These are phyloP conservation scores for Mirounga angustirostris DNA, from an alignment of 2,113 vertebrate genomes.

Conservation along the genomic window DNA sequence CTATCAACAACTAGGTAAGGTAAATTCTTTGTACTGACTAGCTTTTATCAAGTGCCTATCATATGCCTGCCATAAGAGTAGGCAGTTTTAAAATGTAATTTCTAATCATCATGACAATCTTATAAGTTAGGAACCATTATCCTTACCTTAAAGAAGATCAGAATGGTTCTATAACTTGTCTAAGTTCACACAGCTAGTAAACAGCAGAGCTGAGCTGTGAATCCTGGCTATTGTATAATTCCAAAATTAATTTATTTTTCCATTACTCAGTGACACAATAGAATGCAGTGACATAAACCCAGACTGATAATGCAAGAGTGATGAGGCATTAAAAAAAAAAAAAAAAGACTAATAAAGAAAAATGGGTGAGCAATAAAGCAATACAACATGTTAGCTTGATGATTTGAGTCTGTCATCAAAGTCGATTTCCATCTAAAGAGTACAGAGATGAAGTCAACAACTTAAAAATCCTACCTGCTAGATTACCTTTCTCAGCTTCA, in stretches of 20 bases:
- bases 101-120: not conserved
- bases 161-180: not conserved
- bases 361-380: not conserved
- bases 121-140: not conserved
- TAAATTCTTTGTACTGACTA: not conserved
- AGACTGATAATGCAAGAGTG: not conserved
- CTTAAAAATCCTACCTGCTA: not conserved
- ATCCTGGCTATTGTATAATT: not conserved
- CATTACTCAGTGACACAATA: not conserved
- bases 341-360: not conserved
- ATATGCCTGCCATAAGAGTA: not conserved
- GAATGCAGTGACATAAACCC: not conserved
- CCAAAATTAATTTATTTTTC: conserved; percentile 12
- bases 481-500: conserved; percentile 16
- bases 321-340: not conserved
- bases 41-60: conserved; percentile 20
- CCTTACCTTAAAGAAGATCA: not conserved
- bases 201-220: not conserved
- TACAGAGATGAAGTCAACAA: not conserved
- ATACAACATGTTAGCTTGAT: not conserved
- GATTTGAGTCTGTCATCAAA: not conserved
- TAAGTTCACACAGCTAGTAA: conserved; percentile 23
- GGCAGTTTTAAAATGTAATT: conserved; percentile 5
- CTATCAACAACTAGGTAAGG: not conserved
- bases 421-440: not conserved